Conservation (phyloP, 2,797 vertebrate species). For the Sebastes dallii region DNA sequence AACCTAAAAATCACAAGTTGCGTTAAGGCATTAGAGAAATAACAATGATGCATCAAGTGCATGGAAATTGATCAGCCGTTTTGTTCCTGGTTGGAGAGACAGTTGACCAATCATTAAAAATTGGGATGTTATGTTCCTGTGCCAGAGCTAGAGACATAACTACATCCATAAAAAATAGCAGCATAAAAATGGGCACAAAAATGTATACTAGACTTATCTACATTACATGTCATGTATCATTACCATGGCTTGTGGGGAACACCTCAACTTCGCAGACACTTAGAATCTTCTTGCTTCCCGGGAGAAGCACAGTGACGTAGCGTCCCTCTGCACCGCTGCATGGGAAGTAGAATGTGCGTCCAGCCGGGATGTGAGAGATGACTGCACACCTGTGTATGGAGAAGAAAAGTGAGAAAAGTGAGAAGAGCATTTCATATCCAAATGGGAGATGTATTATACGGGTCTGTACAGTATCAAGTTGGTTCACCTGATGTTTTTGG, state of each 20-base stretch:
- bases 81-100: background rate
- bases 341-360: background rate
- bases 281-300: background rate
- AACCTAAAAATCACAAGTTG: no score
- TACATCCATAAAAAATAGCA: background rate
- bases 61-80: background rate
- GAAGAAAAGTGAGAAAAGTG: background rate
- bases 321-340: background rate
- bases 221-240: background rate
- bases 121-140: background rate
- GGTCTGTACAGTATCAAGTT: background rate
- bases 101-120: background rate
- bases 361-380: background rate
- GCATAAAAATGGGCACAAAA: background rate
- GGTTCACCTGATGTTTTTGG: background rate
- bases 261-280: constrained; percentile 35
- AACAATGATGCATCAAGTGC: background rate
- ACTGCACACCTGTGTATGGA: background rate
- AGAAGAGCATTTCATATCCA: background rate
- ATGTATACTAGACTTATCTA: background rate
- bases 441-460: no score
- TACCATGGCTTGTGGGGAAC: background rate
- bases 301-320: constrained; percentile 10
- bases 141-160: background rate
- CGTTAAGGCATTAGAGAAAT: no score